Evolutionary conservation across 2,888 invertebrate species (phyloP).

Genomic region (Eupithecia pulchellata): DNA sequence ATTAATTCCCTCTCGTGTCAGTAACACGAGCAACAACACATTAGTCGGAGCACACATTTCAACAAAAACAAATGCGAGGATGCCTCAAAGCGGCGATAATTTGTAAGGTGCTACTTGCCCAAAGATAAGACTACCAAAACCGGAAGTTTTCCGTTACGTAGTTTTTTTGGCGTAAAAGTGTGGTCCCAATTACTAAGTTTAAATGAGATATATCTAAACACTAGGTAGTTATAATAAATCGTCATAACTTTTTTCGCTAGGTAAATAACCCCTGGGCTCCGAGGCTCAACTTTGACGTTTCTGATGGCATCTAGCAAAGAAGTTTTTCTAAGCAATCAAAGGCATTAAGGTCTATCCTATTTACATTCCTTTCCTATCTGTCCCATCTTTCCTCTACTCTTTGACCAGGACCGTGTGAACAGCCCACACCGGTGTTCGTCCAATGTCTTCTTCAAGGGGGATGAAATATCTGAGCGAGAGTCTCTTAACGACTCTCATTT

Average conservation of each 20-base stretch:
- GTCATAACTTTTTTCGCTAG: no score
- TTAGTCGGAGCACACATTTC: conserved; percentile 79
- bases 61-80: conserved; percentile 82
- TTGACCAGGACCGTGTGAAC: conserved; percentile 76
- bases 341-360: no score
- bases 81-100: conserved; percentile 76
- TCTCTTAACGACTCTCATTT: conserved; percentile 83
- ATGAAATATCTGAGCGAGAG: conserved; percentile 83
- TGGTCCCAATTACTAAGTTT: neutral
- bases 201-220: no score
- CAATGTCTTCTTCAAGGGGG: conserved; percentile 82
- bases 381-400: conserved; percentile 49
- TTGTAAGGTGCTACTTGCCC: conserved; percentile 72
- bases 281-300: no score
- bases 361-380: neutral
- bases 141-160: neutral
- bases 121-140: conserved; percentile 56
- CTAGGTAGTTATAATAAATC: no score
- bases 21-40: conserved; percentile 49
- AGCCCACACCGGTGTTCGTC: conserved; percentile 60
- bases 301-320: no score
- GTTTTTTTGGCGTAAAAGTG: neutral
- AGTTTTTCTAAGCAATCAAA: no score
- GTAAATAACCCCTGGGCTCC: no score
- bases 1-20: conserved; percentile 43